phyloP scores from a whole-genome alignment of 2,888 invertebrate genomes.

The Azorinus chamasolen region DNA sequence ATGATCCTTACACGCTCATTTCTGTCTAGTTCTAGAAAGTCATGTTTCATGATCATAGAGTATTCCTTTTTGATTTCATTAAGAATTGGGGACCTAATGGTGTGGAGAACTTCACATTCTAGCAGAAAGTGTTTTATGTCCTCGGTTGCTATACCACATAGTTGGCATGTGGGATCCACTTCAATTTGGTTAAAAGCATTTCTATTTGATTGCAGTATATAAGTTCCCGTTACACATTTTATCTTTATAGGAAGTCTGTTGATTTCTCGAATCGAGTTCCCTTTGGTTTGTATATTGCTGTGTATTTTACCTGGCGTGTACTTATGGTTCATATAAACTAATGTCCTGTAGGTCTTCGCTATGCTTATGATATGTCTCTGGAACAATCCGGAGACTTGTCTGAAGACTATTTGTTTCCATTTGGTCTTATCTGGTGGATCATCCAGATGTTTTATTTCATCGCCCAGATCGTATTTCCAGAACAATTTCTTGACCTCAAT shows the following conservation, averaged over 20 bases:
- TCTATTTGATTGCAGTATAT: conserved; percentile 2
- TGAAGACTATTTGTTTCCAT: conserved; percentile 6
- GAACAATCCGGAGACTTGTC: too few relatives aligned
- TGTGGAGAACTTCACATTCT: not conserved
- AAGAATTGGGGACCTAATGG: not conserved
- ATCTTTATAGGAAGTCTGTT: conserved; percentile 3
- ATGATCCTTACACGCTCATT: too few relatives aligned
- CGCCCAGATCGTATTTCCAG: conserved; percentile 22
- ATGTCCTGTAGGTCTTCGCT: too few relatives aligned
- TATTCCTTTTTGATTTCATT: too few relatives aligned
- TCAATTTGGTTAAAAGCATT: conserved; percentile 9
- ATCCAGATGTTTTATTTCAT: not conserved
- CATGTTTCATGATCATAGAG: too few relatives aligned
- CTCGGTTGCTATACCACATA: not conserved
- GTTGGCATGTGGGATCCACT: conserved; percentile 1
- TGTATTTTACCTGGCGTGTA: too few relatives aligned
- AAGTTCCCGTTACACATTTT: not conserved
- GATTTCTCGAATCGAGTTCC: too few relatives aligned
- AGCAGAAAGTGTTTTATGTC: not conserved
- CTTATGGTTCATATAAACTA: too few relatives aligned
- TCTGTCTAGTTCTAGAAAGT: too few relatives aligned
- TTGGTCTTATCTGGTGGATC: conserved; percentile 3
- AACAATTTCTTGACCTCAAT: conserved; percentile 8
- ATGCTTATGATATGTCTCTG: too few relatives aligned
- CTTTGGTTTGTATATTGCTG: too few relatives aligned